Evolutionary conservation across 2,113 vertebrate species (phyloP), one percentile per base, ranked within the genome.

Genomic region (Seriola rivoliana): DNA sequence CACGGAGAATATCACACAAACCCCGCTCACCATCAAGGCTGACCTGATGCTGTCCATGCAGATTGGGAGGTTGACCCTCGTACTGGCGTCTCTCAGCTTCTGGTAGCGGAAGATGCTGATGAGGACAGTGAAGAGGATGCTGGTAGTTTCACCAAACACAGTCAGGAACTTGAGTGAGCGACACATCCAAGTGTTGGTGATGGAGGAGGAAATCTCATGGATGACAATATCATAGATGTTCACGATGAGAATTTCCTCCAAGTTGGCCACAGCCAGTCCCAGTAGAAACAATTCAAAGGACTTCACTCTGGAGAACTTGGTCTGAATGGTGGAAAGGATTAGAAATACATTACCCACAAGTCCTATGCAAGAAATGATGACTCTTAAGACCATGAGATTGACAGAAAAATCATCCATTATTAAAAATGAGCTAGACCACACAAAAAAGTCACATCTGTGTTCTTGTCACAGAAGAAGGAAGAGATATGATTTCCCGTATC

Each of bases 71-170:
- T 83, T 92, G 62, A 71, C 91, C 17, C 90, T 86, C 4, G 60
- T 86, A 6, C 55, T 21, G 3, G 84, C 86, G 2, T 95, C 88
- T 29, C 87, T 88, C 17, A 96, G 82, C 91, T 96, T 96, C 88
- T 94, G 93, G 83, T 94, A 95, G 57, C 94, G 94, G 75, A 88
- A 96, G 71, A 93, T 54, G 79, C 92, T 87, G 76, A 95, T 96
- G 65, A 96, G 88, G 16, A 94, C 90, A 0, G 95, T 95, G 88
- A 96, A 94, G 62, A 94, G 44, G 75, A 96, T 94, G 84, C 93
- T 94, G 82, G 68, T 17, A 0, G 81, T 84, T 74, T 95, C 89
- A 0, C 94, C 95, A 2, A 88, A 84, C 4, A 88, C 6, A 1
- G 87, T 89, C 44, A 95, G 3, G 23, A 94, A 94, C 82, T 93